phyloP scores from a whole-genome alignment of 2,797 vertebrate species.

The Rhyacichthys aspro region DNA sequence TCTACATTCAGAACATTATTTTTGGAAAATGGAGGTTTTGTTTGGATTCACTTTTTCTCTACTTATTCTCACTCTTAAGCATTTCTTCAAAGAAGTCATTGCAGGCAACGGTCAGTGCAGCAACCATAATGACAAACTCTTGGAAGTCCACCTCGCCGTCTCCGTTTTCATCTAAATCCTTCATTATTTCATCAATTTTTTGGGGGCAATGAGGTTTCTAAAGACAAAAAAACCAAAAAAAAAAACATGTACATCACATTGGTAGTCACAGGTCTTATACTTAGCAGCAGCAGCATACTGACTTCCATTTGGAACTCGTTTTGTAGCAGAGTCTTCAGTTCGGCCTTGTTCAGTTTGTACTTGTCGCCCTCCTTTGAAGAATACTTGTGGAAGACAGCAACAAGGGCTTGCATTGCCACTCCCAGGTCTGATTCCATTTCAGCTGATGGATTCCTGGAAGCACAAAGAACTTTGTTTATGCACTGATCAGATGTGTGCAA shows the following conservation, averaged over 20 bases:
- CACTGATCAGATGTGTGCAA: no score
- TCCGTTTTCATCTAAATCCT: constrained; percentile 87
- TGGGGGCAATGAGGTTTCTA: constrained; percentile 82
- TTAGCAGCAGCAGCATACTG: neutral
- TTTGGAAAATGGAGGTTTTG: no score
- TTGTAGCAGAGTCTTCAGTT: neutral
- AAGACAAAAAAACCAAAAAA: neutral
- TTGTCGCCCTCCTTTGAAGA: neutral
- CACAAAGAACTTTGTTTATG: neutral
- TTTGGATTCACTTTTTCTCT: no score
- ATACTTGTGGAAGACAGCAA: neutral
- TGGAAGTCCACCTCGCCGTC: constrained; percentile 93
- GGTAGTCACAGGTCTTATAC: neutral
- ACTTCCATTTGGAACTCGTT: neutral
- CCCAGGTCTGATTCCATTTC: no score
- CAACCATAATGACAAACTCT: constrained; percentile 91
- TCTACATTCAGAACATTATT: no score
- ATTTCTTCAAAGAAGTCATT: constrained; percentile 88
- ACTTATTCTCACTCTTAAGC: neutral
- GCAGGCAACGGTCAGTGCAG: constrained; percentile 87
- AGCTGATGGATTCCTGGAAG: neutral
- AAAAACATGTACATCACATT: neutral
- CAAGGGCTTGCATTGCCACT: neutral
- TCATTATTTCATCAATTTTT: constrained; percentile 89
- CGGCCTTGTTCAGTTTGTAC: neutral